These are phyloP conservation scores for Aplochiton taeniatus DNA, from an alignment of 2,797 vertebrate genomes.

Conservation along the genomic window DNA sequence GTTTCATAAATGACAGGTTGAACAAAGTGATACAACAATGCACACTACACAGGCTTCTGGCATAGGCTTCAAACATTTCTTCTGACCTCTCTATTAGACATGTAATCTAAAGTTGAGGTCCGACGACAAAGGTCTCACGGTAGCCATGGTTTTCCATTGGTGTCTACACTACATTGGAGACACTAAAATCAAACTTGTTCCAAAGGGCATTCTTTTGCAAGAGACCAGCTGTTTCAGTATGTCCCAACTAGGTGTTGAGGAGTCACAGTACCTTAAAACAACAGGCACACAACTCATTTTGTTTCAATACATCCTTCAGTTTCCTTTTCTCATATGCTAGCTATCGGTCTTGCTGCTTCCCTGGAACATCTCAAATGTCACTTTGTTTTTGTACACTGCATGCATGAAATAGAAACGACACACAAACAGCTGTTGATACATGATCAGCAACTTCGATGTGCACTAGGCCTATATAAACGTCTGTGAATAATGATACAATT, in stretches of 20 bases:
- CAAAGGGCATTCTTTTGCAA: too few relatives aligned
- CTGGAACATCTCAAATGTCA: conserved; percentile 74
- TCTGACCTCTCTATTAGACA: too few relatives aligned
- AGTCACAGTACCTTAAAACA: conserved; percentile 53
- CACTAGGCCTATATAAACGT: conserved; percentile 72
- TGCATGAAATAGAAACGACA: conserved; percentile 72
- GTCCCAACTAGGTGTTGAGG: conserved; percentile 5
- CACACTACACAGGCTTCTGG: too few relatives aligned
- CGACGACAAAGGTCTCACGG: too few relatives aligned
- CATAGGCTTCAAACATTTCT: too few relatives aligned
- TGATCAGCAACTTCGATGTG: conserved; percentile 52
- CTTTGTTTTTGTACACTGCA: conserved; percentile 76
- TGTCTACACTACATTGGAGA: too few relatives aligned
- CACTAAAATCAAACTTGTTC: too few relatives aligned
- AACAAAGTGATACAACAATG: too few relatives aligned
- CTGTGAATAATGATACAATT: conserved; percentile 93
- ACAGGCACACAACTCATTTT: conserved; percentile 47
- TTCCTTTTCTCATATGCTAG: conserved; percentile 55
- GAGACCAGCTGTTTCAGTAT: conserved; percentile 28
- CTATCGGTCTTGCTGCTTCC: conserved; percentile 74
- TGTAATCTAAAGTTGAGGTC: too few relatives aligned
- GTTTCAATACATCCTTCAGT: conserved; percentile 31
- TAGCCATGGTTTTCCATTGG: too few relatives aligned
- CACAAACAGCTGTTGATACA: conserved; percentile 65
- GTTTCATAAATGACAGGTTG: too few relatives aligned